Conservation (phyloP, 2,888 invertebrate genomes). For the Meliscaeva auricollis region DNA sequence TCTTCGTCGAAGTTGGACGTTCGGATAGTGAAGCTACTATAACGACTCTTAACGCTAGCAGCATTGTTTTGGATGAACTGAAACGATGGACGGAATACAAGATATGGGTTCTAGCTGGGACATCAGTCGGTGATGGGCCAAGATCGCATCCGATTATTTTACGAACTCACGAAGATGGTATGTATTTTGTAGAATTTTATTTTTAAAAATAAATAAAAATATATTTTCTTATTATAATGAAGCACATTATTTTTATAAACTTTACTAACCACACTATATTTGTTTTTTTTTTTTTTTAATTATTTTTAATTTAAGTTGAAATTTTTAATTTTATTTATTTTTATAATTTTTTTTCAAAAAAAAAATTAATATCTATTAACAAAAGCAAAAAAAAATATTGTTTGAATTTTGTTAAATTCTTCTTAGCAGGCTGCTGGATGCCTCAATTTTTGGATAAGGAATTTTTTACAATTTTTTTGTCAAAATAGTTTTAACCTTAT, state of each 20-base stretch:
- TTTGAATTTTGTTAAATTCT: constrained; percentile 65
- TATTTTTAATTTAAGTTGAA: constrained; percentile 2
- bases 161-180: constrained; percentile 99
- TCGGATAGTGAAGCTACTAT: constrained; percentile 93
- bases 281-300: constrained; percentile 25
- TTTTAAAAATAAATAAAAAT: constrained; percentile 11
- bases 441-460: constrained; percentile 68
- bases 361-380: constrained; percentile 53
- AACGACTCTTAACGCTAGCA: constrained; percentile 91
- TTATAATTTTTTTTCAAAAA: constrained; percentile 36
- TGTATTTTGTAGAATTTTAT: constrained; percentile 85
- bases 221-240: constrained; percentile 1
- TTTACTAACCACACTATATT: constrained; percentile 50
- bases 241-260: constrained; percentile 24
- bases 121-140: constrained; percentile 98
- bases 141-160: constrained; percentile 95
- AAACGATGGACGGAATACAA: constrained; percentile 98
- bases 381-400: constrained; percentile 14
- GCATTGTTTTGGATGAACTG: constrained; percentile 94
- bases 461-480: constrained; percentile 48
- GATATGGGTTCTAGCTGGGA: constrained; percentile 98
- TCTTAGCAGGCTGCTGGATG: constrained; percentile 57
- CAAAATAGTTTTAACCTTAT: constrained; percentile 9
- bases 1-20: constrained; percentile 93
- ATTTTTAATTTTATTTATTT: constrained; percentile 70